These are phyloP conservation scores for Poeciliopsis presidionis DNA, from an alignment of 2,797 vertebrate species.

Conservation along the genomic window DNA sequence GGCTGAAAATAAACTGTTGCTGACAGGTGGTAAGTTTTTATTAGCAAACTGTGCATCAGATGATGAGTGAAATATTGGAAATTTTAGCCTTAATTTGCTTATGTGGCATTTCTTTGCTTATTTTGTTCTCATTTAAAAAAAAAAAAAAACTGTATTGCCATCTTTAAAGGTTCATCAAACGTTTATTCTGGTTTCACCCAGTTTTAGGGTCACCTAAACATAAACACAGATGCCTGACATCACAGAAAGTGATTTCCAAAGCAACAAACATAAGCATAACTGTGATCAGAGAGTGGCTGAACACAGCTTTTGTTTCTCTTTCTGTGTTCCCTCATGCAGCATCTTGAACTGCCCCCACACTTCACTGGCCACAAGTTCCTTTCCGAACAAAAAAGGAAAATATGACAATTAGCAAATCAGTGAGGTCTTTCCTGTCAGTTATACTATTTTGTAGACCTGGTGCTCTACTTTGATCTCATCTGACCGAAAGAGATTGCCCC, in stretches of 20 bases:
- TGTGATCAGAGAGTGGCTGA: neutral
- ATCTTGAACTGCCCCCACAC: neutral
- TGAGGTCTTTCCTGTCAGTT: neutral
- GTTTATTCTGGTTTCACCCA: neutral
- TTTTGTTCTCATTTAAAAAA: neutral
- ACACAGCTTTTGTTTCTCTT: neutral
- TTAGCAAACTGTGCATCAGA: neutral
- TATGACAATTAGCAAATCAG: neutral
- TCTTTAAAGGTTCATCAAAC: neutral
- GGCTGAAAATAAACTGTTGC: constrained; percentile 37
- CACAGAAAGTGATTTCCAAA: constrained; percentile 6
- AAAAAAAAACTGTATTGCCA: neutral
- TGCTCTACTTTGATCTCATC: too few relatives aligned
- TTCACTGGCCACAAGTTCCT: neutral
- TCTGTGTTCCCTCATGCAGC: neutral
- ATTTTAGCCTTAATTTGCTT: neutral
- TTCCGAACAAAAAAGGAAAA: neutral
- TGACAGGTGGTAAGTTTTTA: constrained; percentile 28
- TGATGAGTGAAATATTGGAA: neutral
- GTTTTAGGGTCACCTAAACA: neutral
- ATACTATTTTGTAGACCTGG: neutral
- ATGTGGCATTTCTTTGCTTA: neutral
- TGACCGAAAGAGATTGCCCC: too few relatives aligned
- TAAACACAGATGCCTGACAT: neutral
- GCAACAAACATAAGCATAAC: neutral